A percentile compares a stretch with the other conserved stretches of the same genome.
Conservation (phyloP, 2,888 invertebrate genomes). For the Harpalus rufipes region DNA sequence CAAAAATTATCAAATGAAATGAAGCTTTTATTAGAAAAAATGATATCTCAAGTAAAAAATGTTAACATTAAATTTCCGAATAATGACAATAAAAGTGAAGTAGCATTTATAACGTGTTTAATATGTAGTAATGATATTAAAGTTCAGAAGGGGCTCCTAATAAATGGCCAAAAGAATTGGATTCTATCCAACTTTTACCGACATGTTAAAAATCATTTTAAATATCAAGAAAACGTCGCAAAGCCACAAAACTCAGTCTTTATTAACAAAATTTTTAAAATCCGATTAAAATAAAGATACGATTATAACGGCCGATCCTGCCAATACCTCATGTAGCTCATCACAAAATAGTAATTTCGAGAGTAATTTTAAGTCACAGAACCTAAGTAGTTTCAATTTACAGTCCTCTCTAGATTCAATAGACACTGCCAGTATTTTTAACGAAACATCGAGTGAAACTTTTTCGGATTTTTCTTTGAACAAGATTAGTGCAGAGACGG, state of each 20-base stretch:
- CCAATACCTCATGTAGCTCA: background rate
- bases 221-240: background rate
- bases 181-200: background rate
- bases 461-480: background rate
- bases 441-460: background rate
- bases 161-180: slow-evolving; percentile 12
- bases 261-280: background rate
- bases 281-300: background rate
- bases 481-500: background rate
- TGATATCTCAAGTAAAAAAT: too few species aligned
- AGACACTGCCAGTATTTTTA: background rate
- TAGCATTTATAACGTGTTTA: background rate
- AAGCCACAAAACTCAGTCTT: background rate
- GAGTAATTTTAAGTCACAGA: background rate
- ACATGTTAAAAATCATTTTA: slow-evolving; percentile 11
- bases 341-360: background rate
- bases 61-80: too few species aligned
- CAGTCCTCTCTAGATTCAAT: background rate
- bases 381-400: background rate
- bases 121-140: slow-evolving; percentile 1
- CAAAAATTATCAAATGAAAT: too few species aligned
- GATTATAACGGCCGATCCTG: background rate
- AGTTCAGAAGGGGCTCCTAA: slow-evolving; percentile 14
- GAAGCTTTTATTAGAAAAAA: too few species aligned
- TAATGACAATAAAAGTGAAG: too few species aligned